Percentiles rank a stretch among this genome's conserved stretches.
Evolutionary conservation across 2,113 vertebrate genomes (phyloP).

Genomic region (Pipra filicauda): DNA sequence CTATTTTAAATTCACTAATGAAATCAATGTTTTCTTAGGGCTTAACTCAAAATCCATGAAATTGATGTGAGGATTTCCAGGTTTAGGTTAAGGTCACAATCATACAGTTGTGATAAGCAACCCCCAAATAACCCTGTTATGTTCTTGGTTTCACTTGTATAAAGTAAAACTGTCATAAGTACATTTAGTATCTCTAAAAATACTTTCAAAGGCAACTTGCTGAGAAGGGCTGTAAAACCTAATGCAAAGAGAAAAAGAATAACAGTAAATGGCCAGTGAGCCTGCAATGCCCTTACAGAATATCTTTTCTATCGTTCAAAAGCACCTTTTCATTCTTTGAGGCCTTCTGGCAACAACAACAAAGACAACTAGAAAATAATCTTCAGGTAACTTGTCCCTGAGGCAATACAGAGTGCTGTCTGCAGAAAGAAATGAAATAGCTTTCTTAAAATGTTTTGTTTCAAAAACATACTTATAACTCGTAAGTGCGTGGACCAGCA

Average conservation of each 20-base stretch:
- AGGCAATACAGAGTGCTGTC: neutral
- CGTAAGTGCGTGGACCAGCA: neutral
- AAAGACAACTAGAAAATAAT: slow-evolving; percentile 30
- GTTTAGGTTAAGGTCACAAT: neutral
- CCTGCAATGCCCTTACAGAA: neutral
- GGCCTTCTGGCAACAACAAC: neutral
- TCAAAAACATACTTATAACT: neutral
- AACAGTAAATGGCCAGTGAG: neutral
- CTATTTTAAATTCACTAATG: neutral
- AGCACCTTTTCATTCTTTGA: slow-evolving; percentile 13
- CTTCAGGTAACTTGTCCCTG: slow-evolving; percentile 1
- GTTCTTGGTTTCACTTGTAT: neutral
- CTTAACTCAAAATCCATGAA: neutral
- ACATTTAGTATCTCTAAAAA: neutral
- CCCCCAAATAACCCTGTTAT: neutral
- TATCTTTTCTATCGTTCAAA: neutral
- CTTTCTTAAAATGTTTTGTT: slow-evolving; percentile 28
- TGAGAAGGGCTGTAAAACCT: neutral
- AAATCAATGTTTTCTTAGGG: neutral
- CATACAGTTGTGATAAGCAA: neutral
- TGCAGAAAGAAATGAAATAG: slow-evolving; percentile 13
- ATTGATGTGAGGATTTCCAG: neutral
- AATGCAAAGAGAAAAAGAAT: neutral
- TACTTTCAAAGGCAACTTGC: neutral
- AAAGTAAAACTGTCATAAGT: neutral